Conservation (phyloP, 2,113 vertebrate genomes). For the Lutjanus erythropterus region DNA sequence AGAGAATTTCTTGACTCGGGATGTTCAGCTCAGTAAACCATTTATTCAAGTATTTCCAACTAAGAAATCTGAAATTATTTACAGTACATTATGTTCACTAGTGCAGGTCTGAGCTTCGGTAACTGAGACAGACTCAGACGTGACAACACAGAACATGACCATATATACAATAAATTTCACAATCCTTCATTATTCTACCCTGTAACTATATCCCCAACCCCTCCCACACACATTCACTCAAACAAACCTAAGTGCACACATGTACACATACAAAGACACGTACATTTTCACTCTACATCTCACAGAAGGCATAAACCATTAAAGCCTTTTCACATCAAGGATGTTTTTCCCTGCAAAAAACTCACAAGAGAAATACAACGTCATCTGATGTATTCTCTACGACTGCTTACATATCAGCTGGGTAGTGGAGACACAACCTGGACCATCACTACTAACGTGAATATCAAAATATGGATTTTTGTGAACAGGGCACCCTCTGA, state of each 20-base stretch:
- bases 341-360: slow-evolving; percentile 57
- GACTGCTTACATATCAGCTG: slow-evolving; percentile 64
- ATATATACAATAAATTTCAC: slow-evolving; percentile 65
- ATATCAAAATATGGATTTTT: slow-evolving; percentile 43
- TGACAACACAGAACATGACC: slow-evolving; percentile 70
- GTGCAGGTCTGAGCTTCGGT: slow-evolving; percentile 79
- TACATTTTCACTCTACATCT: slow-evolving; percentile 57
- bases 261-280: slow-evolving; percentile 59
- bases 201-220: slow-evolving; percentile 32
- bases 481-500: slow-evolving; percentile 28
- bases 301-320: slow-evolving; percentile 69
- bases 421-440: slow-evolving; percentile 53
- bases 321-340: slow-evolving; percentile 66
- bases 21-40: slow-evolving; percentile 64
- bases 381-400: slow-evolving; percentile 42
- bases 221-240: slow-evolving; percentile 30
- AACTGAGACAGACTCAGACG: slow-evolving; percentile 67
- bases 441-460: slow-evolving; percentile 46
- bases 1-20: background rate
- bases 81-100: slow-evolving; percentile 82
- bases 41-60: slow-evolving; percentile 86
- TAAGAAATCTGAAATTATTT: slow-evolving; percentile 76
- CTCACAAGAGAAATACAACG: slow-evolving; percentile 44
- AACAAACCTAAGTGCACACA: slow-evolving; percentile 49
- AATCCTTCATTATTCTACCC: slow-evolving; percentile 48